phyloP scores from a whole-genome alignment of 1,140 invertebrate genomes.

The Drosophila yakuba region DNA sequence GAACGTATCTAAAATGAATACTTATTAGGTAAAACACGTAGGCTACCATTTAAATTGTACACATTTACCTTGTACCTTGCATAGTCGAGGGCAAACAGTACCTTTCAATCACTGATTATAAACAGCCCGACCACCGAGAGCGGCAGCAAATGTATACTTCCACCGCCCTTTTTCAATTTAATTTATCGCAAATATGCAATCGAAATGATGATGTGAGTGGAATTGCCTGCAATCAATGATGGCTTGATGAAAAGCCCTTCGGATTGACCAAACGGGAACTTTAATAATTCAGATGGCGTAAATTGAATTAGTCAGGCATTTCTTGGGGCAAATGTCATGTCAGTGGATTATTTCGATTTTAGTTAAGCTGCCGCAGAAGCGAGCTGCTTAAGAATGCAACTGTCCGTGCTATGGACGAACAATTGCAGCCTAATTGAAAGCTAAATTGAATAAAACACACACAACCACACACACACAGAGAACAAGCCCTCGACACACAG shows the following conservation, averaged over 20 bases:
- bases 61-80: background rate
- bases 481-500: slow-evolving; percentile 8
- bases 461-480: slow-evolving; percentile 21
- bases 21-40: background rate
- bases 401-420: slow-evolving; percentile 69
- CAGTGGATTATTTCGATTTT: slow-evolving; percentile 48
- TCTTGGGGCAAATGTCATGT: slow-evolving; percentile 36
- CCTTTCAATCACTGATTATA: slow-evolving; percentile 14
- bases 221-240: slow-evolving; percentile 53
- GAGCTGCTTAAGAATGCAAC: slow-evolving; percentile 75
- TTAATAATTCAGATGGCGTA: slow-evolving; percentile 45
- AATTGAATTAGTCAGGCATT: slow-evolving; percentile 47
- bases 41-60: background rate
- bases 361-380: slow-evolving; percentile 32
- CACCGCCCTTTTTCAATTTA: slow-evolving; percentile 74
- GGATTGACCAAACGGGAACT: slow-evolving; percentile 16
- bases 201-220: slow-evolving; percentile 77
- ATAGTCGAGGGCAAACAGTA: background rate
- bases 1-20: background rate
- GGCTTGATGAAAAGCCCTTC: slow-evolving; percentile 18
- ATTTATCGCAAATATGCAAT: slow-evolving; percentile 84
- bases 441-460: slow-evolving; percentile 80
- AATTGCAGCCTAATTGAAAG: slow-evolving; percentile 83
- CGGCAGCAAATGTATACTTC: slow-evolving; percentile 49
- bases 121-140: background rate